phyloP scores from a whole-genome alignment of 2,113 vertebrate genomes.

The Paramormyrops kingsleyae region DNA sequence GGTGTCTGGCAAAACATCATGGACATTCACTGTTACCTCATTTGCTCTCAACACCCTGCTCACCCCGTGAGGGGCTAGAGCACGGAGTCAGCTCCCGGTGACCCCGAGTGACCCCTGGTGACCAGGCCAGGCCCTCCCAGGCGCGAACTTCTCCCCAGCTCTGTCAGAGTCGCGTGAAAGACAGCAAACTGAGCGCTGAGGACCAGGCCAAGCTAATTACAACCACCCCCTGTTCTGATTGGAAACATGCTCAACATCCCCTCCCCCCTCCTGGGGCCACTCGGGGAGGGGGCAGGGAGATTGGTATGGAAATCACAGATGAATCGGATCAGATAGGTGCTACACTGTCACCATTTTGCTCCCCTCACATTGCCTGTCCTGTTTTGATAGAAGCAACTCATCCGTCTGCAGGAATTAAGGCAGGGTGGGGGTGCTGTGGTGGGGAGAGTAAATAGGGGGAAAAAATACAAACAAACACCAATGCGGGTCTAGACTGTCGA shows the following conservation, averaged over 20 bases:
- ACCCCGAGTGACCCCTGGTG: slow-evolving; percentile 37
- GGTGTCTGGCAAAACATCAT: neutral
- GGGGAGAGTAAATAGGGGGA: neutral
- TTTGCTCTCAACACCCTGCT: neutral
- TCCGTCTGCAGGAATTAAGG: neutral
- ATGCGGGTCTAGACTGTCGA: neutral
- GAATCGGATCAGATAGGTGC: neutral
- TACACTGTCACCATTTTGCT: neutral
- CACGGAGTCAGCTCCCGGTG: neutral
- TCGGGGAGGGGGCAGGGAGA: slow-evolving; percentile 22
- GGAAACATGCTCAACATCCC: slow-evolving; percentile 73
- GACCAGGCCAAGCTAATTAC: slow-evolving; percentile 56
- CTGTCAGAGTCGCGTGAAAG: slow-evolving; percentile 42
- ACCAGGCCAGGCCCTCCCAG: slow-evolving; percentile 22
- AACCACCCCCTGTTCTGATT: slow-evolving; percentile 67
- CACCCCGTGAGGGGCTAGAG: neutral
- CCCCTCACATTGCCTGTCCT: neutral
- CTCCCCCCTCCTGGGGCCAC: slow-evolving; percentile 53
- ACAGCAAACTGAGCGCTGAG: slow-evolving; percentile 57
- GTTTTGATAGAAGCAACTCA: neutral
- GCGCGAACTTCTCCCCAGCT: slow-evolving; percentile 37
- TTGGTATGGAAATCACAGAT: neutral
- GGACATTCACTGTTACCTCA: neutral
- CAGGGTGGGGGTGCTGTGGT: neutral
- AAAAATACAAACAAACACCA: neutral